Conservation (phyloP, 2,797 vertebrate species). For the Psittacula derbiana region DNA sequence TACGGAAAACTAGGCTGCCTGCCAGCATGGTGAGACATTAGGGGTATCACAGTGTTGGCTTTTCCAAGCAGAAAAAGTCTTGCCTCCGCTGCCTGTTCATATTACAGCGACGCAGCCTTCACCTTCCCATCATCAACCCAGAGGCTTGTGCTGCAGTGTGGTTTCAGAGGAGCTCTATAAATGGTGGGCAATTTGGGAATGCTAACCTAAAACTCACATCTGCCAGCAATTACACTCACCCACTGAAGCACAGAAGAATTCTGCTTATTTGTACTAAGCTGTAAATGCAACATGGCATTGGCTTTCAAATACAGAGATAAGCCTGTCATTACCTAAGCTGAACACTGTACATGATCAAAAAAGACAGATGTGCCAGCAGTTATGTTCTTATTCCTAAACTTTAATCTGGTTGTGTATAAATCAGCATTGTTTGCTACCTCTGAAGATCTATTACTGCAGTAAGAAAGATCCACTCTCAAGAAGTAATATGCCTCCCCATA, state of each 20-base stretch:
- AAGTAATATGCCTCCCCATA: background rate
- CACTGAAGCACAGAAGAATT: constrained; percentile 22
- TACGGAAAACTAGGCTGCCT: background rate
- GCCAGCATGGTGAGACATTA: background rate
- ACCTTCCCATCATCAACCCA: background rate
- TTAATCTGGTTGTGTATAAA: background rate
- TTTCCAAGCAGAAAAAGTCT: background rate
- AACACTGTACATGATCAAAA: background rate
- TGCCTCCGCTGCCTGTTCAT: background rate
- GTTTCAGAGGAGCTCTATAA: background rate
- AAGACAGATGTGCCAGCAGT: background rate
- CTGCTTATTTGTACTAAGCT: constrained; percentile 7
- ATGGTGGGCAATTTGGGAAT: background rate
- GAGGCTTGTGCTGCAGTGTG: background rate
- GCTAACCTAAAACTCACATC: constrained; percentile 24
- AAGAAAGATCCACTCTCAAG: background rate
- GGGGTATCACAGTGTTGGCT: background rate
- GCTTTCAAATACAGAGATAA: constrained; percentile 24
- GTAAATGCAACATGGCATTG: constrained; percentile 10
- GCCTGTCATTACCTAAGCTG: background rate
- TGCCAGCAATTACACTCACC: constrained; percentile 36
- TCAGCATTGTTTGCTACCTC: background rate
- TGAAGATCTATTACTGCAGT: background rate
- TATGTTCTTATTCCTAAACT: background rate
- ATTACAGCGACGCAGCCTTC: background rate